Conservation (phyloP, 2,797 vertebrate species). For the Chelon auratus region DNA sequence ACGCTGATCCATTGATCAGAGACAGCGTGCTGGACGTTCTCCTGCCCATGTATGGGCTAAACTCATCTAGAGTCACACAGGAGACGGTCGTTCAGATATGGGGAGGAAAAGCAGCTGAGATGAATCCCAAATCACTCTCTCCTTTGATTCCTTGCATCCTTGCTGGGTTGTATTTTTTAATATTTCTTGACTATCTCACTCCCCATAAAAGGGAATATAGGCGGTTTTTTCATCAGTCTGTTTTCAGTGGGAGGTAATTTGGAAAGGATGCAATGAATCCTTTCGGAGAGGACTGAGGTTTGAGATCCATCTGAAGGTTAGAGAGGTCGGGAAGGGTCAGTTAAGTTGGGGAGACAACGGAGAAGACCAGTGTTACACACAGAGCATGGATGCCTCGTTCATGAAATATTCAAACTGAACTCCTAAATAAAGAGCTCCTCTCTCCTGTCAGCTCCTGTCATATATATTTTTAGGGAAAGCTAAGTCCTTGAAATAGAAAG, state of each 20-base stretch:
- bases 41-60: conserved; percentile 86
- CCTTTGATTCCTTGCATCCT: conserved; percentile 47
- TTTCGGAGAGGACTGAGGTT: conserved; percentile 42
- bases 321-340: conserved; percentile 23
- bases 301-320: conserved; percentile 58
- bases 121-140: conserved; percentile 61
- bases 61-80: conserved; percentile 85
- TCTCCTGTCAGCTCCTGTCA: background rate
- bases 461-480: background rate
- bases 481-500: conserved; percentile 29
- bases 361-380: conserved; percentile 66
- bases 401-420: conserved; percentile 39
- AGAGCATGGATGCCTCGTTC: conserved; percentile 58
- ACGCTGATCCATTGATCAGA: conserved; percentile 79
- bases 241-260: background rate
- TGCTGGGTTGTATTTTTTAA: background rate
- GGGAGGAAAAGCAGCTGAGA: conserved; percentile 10
- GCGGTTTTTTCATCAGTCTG: no score
- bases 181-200: background rate
- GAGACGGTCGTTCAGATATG: conserved; percentile 31
- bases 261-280: conserved; percentile 53
- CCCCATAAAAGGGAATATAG: background rate
- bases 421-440: conserved; percentile 6
- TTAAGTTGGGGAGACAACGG: conserved; percentile 47
- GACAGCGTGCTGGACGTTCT: conserved; percentile 83